These are phyloP conservation scores for Sylvia borin DNA, from an alignment of 2,797 vertebrate genomes.

Conservation along the genomic window DNA sequence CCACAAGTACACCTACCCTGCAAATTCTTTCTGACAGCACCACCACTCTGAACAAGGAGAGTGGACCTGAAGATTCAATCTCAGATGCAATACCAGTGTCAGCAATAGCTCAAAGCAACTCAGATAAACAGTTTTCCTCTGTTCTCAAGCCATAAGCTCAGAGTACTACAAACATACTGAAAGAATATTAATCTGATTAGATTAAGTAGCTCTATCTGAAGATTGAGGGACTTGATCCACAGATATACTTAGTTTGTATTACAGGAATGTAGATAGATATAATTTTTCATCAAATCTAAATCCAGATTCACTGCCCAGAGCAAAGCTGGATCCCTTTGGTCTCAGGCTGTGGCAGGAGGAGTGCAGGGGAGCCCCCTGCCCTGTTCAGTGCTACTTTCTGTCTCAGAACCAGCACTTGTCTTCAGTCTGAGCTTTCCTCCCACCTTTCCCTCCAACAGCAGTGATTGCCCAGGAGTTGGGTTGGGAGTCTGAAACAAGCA, in stretches of 20 bases:
- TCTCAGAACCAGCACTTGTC: not conserved
- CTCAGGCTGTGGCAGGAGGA: not conserved
- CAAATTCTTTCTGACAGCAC: slow-evolving; percentile 18
- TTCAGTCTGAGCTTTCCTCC: not conserved
- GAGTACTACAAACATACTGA: not conserved
- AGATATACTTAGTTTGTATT: not conserved
- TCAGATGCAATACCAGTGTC: not conserved
- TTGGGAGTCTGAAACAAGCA: not conserved
- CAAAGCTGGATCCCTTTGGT: not conserved
- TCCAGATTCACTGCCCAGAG: not conserved
- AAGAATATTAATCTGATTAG: not conserved
- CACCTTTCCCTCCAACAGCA: not conserved
- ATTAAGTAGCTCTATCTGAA: not conserved
- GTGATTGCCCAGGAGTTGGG: not conserved
- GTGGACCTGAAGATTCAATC: not conserved
- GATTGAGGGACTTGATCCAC: not conserved
- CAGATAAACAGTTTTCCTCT: not conserved
- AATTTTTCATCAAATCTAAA: not conserved
- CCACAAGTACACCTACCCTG: not conserved
- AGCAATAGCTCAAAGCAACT: not conserved
- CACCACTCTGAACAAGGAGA: not conserved
- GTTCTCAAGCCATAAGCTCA: not conserved
- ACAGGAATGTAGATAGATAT: not conserved
- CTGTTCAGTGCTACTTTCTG: not conserved
- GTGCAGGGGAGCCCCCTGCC: not conserved